Evolutionary conservation across 2,888 invertebrate species (phyloP).

Genomic region (Apamea epomidion): DNA sequence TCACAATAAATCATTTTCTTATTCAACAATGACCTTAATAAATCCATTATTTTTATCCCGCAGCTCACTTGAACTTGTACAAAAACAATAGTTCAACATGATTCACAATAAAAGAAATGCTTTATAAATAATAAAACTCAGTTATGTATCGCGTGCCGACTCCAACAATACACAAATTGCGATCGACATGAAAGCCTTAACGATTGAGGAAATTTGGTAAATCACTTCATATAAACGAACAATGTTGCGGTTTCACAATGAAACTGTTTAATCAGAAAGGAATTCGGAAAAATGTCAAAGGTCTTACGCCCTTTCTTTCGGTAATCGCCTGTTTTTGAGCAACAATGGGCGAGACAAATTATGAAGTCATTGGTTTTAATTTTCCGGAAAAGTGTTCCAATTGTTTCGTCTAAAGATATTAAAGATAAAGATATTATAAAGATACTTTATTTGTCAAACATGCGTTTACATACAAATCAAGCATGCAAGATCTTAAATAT

Average conservation of each 20-base stretch:
- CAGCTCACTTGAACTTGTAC: slow-evolving; percentile 50
- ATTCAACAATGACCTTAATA: slow-evolving; percentile 25
- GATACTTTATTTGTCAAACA: too few species aligned
- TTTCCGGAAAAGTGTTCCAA: slow-evolving; percentile 1
- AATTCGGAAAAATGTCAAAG: slow-evolving; percentile 64
- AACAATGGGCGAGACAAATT: slow-evolving; percentile 42
- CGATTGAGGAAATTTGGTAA: slow-evolving; percentile 79
- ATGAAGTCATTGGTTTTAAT: slow-evolving; percentile 49
- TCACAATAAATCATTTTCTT: slow-evolving; percentile 44
- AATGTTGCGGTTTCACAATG: slow-evolving; percentile 69
- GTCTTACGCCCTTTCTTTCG: slow-evolving; percentile 44
- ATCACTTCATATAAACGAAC: slow-evolving; percentile 77
- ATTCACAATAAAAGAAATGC: slow-evolving; percentile 51
- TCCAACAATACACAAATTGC: slow-evolving; percentile 75
- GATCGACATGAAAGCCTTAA: slow-evolving; percentile 77
- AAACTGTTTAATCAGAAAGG: slow-evolving; percentile 70
- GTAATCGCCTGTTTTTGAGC: slow-evolving; percentile 42
- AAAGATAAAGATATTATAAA: too few species aligned
- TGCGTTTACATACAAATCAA: too few species aligned
- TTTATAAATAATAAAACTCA: slow-evolving; percentile 59
- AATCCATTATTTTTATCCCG: slow-evolving; percentile 24
- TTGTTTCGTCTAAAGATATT: slow-evolving; percentile 12
- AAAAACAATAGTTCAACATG: slow-evolving; percentile 29
- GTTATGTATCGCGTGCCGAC: slow-evolving; percentile 73
- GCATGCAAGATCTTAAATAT: too few species aligned